These are phyloP conservation scores for Nothoprocta perdicaria DNA, from an alignment of 2,113 vertebrate species.

Conservation along the genomic window DNA sequence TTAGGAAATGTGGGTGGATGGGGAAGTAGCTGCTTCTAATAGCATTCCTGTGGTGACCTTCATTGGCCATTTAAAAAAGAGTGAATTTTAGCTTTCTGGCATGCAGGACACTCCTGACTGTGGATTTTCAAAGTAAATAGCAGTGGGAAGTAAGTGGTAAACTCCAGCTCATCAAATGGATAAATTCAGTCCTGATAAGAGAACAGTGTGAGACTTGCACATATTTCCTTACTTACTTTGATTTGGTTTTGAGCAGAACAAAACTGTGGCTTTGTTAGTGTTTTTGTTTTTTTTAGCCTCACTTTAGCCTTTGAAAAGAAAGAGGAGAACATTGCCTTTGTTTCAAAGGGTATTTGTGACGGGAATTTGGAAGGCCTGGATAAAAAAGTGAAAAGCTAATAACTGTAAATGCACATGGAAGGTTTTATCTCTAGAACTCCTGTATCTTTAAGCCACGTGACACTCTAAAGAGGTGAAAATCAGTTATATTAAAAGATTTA, in stretches of 20 bases:
- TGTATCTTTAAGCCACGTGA: not conserved
- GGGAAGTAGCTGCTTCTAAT: not conserved
- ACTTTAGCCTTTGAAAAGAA: not conserved
- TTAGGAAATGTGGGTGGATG: not conserved
- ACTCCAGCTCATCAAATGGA: not conserved
- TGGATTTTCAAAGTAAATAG: not conserved
- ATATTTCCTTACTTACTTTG: not conserved
- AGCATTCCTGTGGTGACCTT: not conserved
- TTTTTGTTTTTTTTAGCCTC: not conserved
- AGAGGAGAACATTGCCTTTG: not conserved
- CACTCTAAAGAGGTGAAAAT: not conserved
- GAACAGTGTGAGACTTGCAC: not conserved
- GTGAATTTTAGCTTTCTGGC: not conserved
- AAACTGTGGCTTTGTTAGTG: not conserved
- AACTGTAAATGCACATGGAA: not conserved
- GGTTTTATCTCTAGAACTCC: not conserved
- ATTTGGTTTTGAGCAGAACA: not conserved
- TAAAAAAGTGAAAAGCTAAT: not conserved
- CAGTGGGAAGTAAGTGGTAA: not conserved
- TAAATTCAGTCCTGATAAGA: not conserved
- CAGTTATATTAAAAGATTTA: not conserved
- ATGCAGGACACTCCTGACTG: not conserved
- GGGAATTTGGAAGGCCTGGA: slow-evolving; percentile 9
- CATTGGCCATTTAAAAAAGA: not conserved
- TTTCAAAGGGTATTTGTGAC: slow-evolving; percentile 1